These are phyloP conservation scores for Agonopterix alstromeriana DNA, from an alignment of 2,888 invertebrate species.

Conservation along the genomic window DNA sequence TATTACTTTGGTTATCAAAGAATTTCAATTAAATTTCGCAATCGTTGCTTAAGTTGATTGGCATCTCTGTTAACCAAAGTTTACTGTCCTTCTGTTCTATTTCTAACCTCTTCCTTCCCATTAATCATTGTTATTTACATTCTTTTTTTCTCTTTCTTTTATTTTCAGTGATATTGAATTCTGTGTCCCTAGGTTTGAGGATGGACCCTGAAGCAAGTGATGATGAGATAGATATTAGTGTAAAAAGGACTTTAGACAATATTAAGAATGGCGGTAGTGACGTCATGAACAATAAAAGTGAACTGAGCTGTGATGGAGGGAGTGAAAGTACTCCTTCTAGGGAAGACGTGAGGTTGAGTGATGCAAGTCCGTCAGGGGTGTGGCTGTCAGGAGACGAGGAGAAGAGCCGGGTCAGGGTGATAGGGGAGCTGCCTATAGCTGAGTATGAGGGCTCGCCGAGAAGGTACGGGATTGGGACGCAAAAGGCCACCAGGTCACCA, in stretches of 20 bases:
- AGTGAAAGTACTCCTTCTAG: constrained; percentile 56
- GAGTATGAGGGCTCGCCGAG: constrained; percentile 95
- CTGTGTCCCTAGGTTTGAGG: constrained; percentile 74
- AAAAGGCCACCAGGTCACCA: constrained; percentile 83
- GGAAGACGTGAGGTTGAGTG: constrained; percentile 48
- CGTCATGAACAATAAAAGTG: constrained; percentile 66
- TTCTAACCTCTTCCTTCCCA: constrained; percentile 17
- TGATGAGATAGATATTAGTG: constrained; percentile 68
- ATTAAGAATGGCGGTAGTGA: constrained; percentile 73
- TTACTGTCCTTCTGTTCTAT: constrained; percentile 7
- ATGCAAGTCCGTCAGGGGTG: constrained; percentile 51
- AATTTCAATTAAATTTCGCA: constrained; percentile 5
- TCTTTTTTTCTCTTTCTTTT: constrained; percentile 55
- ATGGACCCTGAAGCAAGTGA: constrained; percentile 72
- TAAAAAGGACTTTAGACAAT: constrained; percentile 71
- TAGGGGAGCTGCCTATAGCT: constrained; percentile 92
- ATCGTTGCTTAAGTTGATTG: no score
- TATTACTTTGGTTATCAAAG: background rate
- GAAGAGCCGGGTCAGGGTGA: constrained; percentile 77
- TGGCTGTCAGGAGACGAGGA: constrained; percentile 59
- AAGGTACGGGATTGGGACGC: constrained; percentile 86
- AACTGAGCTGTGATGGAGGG: constrained; percentile 45
- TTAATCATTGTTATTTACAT: constrained; percentile 39
- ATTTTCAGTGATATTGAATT: constrained; percentile 75
- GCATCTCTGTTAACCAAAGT: constrained; percentile 12